Base-by-base conservation (phyloP, 2,888 invertebrate genomes). In the Meloe dianella region DNA sequence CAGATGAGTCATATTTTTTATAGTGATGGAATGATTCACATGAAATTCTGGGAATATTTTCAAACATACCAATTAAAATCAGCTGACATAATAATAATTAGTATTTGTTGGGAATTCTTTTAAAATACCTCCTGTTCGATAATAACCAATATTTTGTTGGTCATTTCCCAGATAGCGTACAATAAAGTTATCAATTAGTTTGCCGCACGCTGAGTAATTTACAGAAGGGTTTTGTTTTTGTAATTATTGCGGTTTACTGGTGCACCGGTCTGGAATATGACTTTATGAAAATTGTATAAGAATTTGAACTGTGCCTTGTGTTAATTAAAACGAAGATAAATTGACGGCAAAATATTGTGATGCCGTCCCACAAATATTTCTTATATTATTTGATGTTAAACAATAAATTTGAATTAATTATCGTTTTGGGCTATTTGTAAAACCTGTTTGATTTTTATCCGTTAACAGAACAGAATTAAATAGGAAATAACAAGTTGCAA, bases 1-100 rank as follows among this genome's bases (percentile, higher is more conserved):
- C n/a, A 30, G 12, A 32, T 68, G 65, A 68, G 57, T 68, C 68
- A 68, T 57, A 8, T 41, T 57, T 56, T 29, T 30, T 41, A 60
- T 10, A 54, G 12, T 54, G 24, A 54, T 47, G 10, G 60, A 60
- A 60, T 68, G 68, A 68, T 58, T 68, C 65, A 68, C 57, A 47
- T 60, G 35, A 24, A 57, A 68, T 68, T 68, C 68, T 65, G 30
- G 24, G 68, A 57, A 65, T 68, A 41, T 63, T 68, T 68, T 57
- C 60, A 64, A 58, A 20, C 47, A 17, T 27, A 9, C 60, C 22
- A 59, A 20, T n/a, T 24, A 22, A 54, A 51, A 60, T 58, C 63
- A 61, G 65, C 65, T 68, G 68, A 64, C 63, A 60, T 27, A 56
- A 17, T 57, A 60, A 61, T 56, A 1, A 7, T 22, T n/a, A n/a